Conservation (phyloP, 2,797 vertebrate species). For the Danio jaintianensis region DNA sequence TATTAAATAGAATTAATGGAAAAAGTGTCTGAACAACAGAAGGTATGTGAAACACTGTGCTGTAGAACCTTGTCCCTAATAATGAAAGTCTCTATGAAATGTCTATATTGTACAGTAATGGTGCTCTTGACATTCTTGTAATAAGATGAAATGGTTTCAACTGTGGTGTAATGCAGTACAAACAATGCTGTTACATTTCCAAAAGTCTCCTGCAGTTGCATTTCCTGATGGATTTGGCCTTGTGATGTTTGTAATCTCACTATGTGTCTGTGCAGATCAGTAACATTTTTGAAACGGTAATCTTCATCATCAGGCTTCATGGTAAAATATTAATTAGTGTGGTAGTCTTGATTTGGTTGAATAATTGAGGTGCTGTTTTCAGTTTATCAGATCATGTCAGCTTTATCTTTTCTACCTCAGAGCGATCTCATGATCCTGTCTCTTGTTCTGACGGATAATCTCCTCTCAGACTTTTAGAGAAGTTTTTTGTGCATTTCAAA, state of each 20-base stretch:
- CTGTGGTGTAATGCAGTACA: conserved; percentile 55
- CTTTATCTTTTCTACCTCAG: conserved; percentile 36
- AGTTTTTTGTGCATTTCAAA: conserved; percentile 43
- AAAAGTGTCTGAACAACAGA: conserved; percentile 40
- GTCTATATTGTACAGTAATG: conserved; percentile 56
- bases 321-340: not conserved
- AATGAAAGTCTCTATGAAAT: conserved; percentile 50
- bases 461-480: not conserved
- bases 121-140: conserved; percentile 56
- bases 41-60: conserved; percentile 48
- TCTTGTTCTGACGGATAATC: conserved; percentile 31
- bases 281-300: conserved; percentile 3
- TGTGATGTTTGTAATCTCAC: conserved; percentile 41
- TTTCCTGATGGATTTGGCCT: conserved; percentile 25
- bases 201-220: conserved; percentile 40
- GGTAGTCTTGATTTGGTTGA: conserved; percentile 34
- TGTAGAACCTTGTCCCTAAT: conserved; percentile 53
- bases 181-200: conserved; percentile 47
- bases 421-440: conserved; percentile 63
- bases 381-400: not conserved
- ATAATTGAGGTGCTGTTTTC: conserved; percentile 38
- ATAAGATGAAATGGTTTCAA: conserved; percentile 47
- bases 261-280: conserved; percentile 35
- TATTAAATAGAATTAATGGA: conserved; percentile 42
- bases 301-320: conserved; percentile 7